These are phyloP conservation scores for Yasuhikotakia modesta DNA, from an alignment of 2,797 vertebrate genomes.

Conservation along the genomic window DNA sequence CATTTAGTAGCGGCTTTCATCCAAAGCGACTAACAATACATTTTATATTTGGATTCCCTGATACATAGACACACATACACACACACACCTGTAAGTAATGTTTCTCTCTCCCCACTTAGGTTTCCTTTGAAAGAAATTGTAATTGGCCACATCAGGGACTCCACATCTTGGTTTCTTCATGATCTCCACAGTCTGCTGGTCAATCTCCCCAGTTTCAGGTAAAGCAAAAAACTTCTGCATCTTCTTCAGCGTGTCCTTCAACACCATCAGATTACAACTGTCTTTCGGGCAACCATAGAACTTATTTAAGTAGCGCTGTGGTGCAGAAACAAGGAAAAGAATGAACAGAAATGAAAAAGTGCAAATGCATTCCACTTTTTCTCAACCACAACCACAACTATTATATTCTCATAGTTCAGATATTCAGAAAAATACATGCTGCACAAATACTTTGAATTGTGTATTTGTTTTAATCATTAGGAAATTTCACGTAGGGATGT, in stretches of 20 bases:
- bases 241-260: conserved; percentile 96
- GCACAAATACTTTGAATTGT: background rate
- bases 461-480: background rate
- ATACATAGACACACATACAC: no score
- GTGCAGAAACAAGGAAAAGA: background rate
- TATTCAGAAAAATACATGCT: background rate
- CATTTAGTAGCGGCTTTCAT: no score
- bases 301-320: conserved; percentile 94
- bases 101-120: conserved; percentile 95
- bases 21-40: no score
- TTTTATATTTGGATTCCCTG: no score
- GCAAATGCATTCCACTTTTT: conserved; percentile 30
- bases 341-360: no score
- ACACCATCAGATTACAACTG: conserved; percentile 92
- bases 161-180: conserved; percentile 98
- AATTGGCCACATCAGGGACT: conserved; percentile 98
- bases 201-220: conserved; percentile 92
- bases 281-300: conserved; percentile 97
- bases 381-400: conserved; percentile 2
- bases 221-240: conserved; percentile 98
- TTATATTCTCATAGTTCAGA: background rate
- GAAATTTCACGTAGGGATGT: no score
- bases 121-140: conserved; percentile 96
- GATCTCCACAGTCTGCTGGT: conserved; percentile 90
- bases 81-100: conserved; percentile 87